A percentile compares a stretch with the other conserved stretches of the same genome.
Conservation (phyloP, 1,140 invertebrate species). For the Lethocerus indicus region DNA sequence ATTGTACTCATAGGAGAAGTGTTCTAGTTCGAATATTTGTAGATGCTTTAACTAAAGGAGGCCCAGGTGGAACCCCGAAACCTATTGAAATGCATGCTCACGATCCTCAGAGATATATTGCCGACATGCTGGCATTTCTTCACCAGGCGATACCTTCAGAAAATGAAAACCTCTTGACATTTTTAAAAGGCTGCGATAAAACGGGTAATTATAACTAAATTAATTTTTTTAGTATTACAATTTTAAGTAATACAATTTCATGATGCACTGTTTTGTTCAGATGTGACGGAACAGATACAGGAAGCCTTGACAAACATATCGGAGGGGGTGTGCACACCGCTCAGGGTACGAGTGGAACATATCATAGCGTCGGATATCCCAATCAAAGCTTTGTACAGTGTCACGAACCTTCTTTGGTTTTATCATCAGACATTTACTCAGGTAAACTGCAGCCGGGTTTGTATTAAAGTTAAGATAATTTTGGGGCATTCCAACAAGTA, state of each 20-base stretch:
- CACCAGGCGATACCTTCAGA: constrained; percentile 87
- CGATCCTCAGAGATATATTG: constrained; percentile 86
- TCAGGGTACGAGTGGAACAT: constrained; percentile 84
- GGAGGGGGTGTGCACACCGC: constrained; percentile 79
- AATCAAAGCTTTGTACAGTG: constrained; percentile 64
- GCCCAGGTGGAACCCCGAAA: constrained; percentile 50
- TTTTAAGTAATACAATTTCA: constrained; percentile 9
- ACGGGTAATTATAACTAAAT: constrained; percentile 29
- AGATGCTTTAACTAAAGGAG: constrained; percentile 81
- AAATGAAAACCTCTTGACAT: constrained; percentile 68
- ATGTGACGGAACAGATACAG: constrained; percentile 49
- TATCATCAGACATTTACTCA: constrained; percentile 64
- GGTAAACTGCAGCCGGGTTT: too few species aligned
- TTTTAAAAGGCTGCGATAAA: constrained; percentile 69
- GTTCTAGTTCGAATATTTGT: constrained; percentile 77
- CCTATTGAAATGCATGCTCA: constrained; percentile 91
- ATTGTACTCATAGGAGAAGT: constrained; percentile 72
- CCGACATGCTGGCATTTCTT: constrained; percentile 94
- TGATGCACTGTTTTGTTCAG: constrained; percentile 24
- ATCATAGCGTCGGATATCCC: constrained; percentile 68
- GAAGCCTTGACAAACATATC: constrained; percentile 59
- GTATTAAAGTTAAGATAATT: too few species aligned
- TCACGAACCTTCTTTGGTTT: constrained; percentile 75
- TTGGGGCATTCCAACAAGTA: too few species aligned
- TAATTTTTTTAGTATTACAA: background rate